These are phyloP conservation scores for Oligia fasciuncula DNA, from an alignment of 2,888 invertebrate species.

Conservation along the genomic window DNA sequence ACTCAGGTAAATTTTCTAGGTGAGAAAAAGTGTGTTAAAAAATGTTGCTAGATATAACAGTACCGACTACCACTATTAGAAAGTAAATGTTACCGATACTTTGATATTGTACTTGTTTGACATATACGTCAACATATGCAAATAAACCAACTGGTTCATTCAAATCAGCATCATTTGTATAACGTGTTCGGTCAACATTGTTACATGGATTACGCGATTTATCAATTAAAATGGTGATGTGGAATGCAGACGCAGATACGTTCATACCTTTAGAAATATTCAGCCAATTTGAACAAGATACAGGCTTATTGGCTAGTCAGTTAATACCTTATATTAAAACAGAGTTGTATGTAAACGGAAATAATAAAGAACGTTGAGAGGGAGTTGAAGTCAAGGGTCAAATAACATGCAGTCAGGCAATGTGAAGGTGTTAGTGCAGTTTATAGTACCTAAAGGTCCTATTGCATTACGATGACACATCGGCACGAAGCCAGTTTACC, in stretches of 20 bases:
- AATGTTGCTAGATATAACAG: constrained; percentile 58
- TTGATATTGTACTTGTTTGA: constrained; percentile 29
- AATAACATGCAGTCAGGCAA: constrained; percentile 46
- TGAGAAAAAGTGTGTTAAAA: constrained; percentile 66
- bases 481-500: constrained; percentile 70
- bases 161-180: constrained; percentile 56
- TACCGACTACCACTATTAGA: constrained; percentile 57
- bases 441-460: constrained; percentile 51
- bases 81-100: constrained; percentile 56
- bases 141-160: constrained; percentile 42
- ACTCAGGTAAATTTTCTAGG: constrained; percentile 61
- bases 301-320: constrained; percentile 27
- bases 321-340: constrained; percentile 8
- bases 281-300: constrained; percentile 40
- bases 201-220: constrained; percentile 57
- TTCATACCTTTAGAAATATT: constrained; percentile 50
- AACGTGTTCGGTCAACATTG: constrained; percentile 60
- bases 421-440: constrained; percentile 60
- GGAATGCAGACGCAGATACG: constrained; percentile 54
- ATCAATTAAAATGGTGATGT: constrained; percentile 49
- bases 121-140: constrained; percentile 43
- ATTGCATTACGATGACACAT: constrained; percentile 69
- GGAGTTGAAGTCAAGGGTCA: constrained; percentile 58
- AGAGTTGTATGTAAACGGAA: constrained; percentile 42
- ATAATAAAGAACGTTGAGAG: constrained; percentile 39